Evolutionary conservation across 1,140 invertebrate species (phyloP), one percentile per base, ranked within the genome.

Genomic region (Belonocnema kinseyi): DNA sequence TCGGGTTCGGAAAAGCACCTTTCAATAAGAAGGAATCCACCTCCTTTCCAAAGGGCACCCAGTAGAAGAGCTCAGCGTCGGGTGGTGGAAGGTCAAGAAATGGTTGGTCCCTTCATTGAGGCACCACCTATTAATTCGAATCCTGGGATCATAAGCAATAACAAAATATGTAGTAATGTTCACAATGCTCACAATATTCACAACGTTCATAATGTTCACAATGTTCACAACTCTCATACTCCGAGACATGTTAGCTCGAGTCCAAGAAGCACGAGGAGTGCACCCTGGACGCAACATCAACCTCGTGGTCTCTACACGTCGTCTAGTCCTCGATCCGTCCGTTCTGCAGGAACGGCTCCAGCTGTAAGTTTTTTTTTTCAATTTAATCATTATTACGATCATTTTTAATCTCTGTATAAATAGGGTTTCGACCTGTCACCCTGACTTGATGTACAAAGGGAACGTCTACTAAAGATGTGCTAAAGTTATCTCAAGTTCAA

Each of bases 21-120:
- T 10, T 77, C 79, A 8, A 90, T 93, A 79, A 92, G 93, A 71
- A 92, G 94, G 70, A 93, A 93, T 82, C 92, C 96, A 17, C 96
- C 96, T 71, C 97, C 97, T 51, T 98, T 99, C 87, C 95, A 95
- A 56, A 93, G 98, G 81, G 96, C 95, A n/a, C 96, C 97, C 10
- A 98, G 97, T 79, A 93, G 97, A 81, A 93, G 97, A 79, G 96
- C 96, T 85, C 95, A 96, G 82, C 93, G 97, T 79, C 93, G 96
- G 77, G 93, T 95, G 76, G 93, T 95, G 73, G 96, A 96, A 89
- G 94, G 94, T 52, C 94, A 87, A 73, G 91, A 91, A 74, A 91
- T 91, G 90, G 88, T 89, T 1, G 86, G 90, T 8, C 88, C 85
- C n/a, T 92, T 89, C 66, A 83, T 90, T 33, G 90, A 91, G 76